Evolutionary conservation across 2,113 vertebrate species (phyloP), one percentile per base, ranked within the genome.

Genomic region (Polyodon spathula): DNA sequence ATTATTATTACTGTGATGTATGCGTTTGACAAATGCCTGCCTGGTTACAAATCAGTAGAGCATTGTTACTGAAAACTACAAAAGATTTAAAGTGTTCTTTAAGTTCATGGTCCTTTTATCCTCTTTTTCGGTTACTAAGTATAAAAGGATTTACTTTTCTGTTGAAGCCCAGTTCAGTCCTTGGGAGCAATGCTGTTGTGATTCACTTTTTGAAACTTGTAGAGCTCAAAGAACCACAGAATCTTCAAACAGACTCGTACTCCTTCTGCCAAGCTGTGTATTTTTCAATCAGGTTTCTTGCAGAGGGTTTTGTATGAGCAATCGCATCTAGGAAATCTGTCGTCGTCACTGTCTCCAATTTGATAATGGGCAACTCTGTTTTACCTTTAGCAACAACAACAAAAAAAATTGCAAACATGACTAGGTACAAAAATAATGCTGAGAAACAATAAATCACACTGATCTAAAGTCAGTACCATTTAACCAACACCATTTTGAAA

Each of bases 181-280:
- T n/a, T n/a, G n/a, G n/a, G n/a, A n/a, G n/a, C n/a, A n/a, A n/a
- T n/a, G n/a, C n/a, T n/a, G n/a, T n/a, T n/a, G n/a, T n/a, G n/a
- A n/a, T 56, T 6, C 3, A 8, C n/a, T 38, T 10, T 6, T 17
- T n/a, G 11, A 10, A 5, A 4, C 46, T 6, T 50, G 11, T 9
- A 9, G 11, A 14, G 4, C 46, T 50, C 46, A 9, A 4, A 50
- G 10, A 50, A 14, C n/a, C 46, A 50, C 11, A 50, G 46, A 4
- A 14, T 50, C 4, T 38, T 72, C 81, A 99, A 4, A 94, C 92
- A 1, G 94, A 95, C 71, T 96, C 81, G 1, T 92, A 97, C 54
- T 97, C 90, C 55, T 53, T 87, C 77, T 97, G 90, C 93, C 93
- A 99, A 64, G 83, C 90, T 0, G 66, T 64, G 65, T 94, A 97